Conservation (phyloP, 2,888 invertebrate genomes). For the Andrena hattorfiana region DNA sequence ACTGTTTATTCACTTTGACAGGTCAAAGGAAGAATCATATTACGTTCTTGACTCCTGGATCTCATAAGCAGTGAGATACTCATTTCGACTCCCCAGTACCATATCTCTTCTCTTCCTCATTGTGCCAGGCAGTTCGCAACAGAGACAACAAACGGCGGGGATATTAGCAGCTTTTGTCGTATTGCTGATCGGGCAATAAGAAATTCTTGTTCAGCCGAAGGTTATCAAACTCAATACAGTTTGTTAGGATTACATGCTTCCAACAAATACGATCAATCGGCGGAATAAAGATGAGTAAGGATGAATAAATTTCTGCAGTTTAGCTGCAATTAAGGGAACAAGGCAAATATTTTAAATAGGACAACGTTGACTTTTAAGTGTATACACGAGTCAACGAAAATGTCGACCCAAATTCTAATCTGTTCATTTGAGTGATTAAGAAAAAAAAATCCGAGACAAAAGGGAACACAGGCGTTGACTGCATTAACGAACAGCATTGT, state of each 20-base stretch:
- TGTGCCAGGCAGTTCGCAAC: conserved; percentile 1
- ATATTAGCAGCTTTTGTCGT: too few relatives aligned
- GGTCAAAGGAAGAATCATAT: conserved; percentile 10
- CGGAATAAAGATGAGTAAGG: not conserved
- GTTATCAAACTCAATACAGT: not conserved
- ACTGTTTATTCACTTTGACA: conserved; percentile 43
- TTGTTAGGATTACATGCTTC: not conserved
- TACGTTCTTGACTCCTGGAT: not conserved
- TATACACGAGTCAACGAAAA: too few relatives aligned
- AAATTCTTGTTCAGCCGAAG: not conserved
- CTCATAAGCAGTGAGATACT: conserved; percentile 24
- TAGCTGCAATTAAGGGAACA: not conserved
- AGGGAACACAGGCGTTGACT: not conserved
- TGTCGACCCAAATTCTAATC: too few relatives aligned
- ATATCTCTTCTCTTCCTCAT: conserved; percentile 26
- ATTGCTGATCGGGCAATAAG: not conserved
- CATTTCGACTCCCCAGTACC: not conserved
- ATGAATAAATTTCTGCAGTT: not conserved
- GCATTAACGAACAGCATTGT: not conserved
- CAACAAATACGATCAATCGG: not conserved
- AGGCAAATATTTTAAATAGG: not conserved
- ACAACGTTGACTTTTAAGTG: too few relatives aligned
- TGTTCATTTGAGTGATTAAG: too few relatives aligned
- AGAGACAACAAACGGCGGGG: not conserved
- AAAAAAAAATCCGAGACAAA: not conserved